Conservation (phyloP, 2,113 vertebrate genomes). For the Microtus montanus region DNA sequence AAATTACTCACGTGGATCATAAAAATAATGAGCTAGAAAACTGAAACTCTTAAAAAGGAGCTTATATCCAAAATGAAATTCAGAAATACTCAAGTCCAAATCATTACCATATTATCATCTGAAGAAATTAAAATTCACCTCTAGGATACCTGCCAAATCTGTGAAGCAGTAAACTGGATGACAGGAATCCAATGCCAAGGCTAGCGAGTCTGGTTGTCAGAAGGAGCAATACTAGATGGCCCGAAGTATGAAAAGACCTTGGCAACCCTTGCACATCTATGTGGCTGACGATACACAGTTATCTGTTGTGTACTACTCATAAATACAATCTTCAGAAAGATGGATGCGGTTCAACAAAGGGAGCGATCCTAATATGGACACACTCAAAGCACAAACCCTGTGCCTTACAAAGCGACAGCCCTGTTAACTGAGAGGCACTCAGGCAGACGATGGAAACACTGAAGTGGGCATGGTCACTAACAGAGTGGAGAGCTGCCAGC, state of each 20-base stretch:
- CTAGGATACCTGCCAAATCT: neutral
- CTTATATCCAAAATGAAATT: conserved; percentile 11
- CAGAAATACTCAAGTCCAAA: conserved; percentile 9
- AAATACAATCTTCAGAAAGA: neutral
- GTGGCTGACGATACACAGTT: neutral
- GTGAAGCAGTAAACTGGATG: neutral
- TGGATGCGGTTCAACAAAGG: neutral
- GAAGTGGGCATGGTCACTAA: neutral
- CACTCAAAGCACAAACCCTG: neutral
- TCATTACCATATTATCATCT: neutral
- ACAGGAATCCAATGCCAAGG: neutral
- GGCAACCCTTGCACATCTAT: neutral
- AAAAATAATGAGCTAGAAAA: neutral
- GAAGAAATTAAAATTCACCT: conserved; percentile 37
- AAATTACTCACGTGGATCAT: conserved; percentile 3
- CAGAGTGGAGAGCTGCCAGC: neutral
- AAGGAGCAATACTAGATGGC: neutral
- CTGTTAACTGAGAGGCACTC: neutral
- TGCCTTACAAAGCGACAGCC: neutral
- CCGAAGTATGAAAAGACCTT: neutral
- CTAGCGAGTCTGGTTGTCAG: neutral
- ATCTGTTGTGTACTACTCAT: neutral
- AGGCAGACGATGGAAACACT: neutral
- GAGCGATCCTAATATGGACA: neutral
- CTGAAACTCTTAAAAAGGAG: neutral